These are phyloP conservation scores for Polymixis flavicincta DNA, from an alignment of 2,888 invertebrate genomes.

Conservation along the genomic window DNA sequence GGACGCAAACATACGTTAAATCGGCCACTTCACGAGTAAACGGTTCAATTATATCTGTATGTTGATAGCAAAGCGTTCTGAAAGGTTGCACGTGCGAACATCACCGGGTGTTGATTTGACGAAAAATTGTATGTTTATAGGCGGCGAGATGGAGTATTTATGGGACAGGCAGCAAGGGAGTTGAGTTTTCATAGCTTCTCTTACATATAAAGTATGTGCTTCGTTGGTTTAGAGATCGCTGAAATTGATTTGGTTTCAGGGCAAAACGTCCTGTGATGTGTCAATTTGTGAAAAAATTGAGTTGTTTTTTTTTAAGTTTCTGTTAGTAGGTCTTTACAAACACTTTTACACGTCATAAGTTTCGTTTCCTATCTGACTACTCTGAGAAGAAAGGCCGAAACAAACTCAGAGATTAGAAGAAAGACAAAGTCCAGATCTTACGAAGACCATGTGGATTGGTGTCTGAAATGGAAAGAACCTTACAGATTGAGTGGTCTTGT, in stretches of 20 bases:
- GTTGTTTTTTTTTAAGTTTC: not conserved
- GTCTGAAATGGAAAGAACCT: too few species aligned
- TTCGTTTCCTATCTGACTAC: too few species aligned
- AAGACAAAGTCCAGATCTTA: too few species aligned
- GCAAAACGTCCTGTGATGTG: not conserved
- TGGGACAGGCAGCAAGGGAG: not conserved
- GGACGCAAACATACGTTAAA: conserved; percentile 59
- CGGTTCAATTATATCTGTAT: conserved; percentile 65
- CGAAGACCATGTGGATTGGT: too few species aligned
- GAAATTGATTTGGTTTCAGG: not conserved
- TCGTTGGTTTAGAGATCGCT: not conserved
- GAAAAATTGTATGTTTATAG: conserved; percentile 50
- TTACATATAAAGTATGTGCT: not conserved
- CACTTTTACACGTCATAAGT: too few species aligned
- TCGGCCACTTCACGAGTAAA: conserved; percentile 59
- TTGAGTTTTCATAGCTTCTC: conserved; percentile 12
- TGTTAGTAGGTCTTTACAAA: too few species aligned
- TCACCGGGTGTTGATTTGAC: conserved; percentile 52
- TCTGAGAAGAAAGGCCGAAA: too few species aligned
- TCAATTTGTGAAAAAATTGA: too few species aligned
- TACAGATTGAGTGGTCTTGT: too few species aligned
- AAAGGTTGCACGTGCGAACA: conserved; percentile 51
- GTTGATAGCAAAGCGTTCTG: conserved; percentile 50
- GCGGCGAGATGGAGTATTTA: conserved; percentile 27
- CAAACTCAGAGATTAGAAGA: too few species aligned